Percentiles rank a stretch among this genome's conserved stretches.
phyloP scores from a whole-genome alignment of 2,797 vertebrate species.

The Bradypus variegatus region DNA sequence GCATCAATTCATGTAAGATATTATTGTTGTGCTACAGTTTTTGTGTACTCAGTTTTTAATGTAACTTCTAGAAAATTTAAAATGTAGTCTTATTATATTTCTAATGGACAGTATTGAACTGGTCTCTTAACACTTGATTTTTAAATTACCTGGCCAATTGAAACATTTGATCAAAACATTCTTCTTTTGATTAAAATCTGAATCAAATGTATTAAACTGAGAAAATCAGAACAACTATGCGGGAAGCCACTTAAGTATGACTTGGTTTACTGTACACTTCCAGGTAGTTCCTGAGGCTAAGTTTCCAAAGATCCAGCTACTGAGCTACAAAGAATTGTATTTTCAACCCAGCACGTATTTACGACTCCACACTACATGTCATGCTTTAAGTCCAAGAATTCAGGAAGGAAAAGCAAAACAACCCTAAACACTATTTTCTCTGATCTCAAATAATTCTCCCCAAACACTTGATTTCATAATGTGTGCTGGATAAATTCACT shows the following conservation, averaged over 20 bases:
- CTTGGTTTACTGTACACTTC: not conserved
- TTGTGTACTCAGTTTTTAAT: not conserved
- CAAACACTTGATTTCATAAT: not conserved
- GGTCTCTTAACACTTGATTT: not conserved
- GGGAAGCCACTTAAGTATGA: not conserved
- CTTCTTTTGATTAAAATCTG: not conserved
- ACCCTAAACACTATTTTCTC: not conserved
- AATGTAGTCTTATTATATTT: not conserved
- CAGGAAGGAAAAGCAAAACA: not conserved
- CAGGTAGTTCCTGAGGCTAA: not conserved
- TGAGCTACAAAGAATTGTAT: not conserved
- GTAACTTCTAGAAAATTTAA: not conserved
- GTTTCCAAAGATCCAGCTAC: not conserved
- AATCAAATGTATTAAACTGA: not conserved
- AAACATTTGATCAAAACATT: not conserved
- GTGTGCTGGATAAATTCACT: not conserved
- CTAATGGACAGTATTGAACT: not conserved
- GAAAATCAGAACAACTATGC: not conserved
- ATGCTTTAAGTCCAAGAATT: not conserved
- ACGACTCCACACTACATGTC: not conserved
- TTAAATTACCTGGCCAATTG: not conserved
- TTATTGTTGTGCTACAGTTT: not conserved
- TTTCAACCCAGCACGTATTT: not conserved
- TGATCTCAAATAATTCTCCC: not conserved
- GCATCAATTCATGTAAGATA: not conserved